Evolutionary conservation across 2,797 vertebrate species (phyloP).

Genomic region (Ptychadena robeensis): DNA sequence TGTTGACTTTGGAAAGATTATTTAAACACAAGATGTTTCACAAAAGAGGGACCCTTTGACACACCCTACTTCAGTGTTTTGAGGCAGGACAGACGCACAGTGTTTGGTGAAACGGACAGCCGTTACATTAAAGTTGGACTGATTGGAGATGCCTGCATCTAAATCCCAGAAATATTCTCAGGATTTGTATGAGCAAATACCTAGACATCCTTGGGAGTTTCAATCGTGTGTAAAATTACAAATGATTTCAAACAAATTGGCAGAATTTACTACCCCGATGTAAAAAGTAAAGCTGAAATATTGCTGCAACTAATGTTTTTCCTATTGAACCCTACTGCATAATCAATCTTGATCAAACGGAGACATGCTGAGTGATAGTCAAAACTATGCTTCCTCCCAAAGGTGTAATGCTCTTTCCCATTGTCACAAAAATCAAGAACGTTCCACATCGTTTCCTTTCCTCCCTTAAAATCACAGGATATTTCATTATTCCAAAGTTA

Average conservation of each 20-base stretch:
- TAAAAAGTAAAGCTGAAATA: conserved; percentile 6
- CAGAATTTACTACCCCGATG: conserved; percentile 8
- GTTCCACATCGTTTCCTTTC: conserved; percentile 34
- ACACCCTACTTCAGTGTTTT: conserved; percentile 55
- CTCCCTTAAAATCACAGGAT: conserved; percentile 5
- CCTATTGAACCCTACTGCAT: conserved; percentile 17
- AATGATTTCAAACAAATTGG: conserved; percentile 2
- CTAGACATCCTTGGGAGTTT: not conserved
- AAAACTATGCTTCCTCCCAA: conserved; percentile 45
- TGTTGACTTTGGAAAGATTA: conserved; percentile 62
- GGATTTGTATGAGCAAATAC: not conserved
- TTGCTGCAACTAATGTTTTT: conserved; percentile 33
- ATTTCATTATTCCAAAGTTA: conserved; percentile 1
- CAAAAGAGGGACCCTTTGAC: conserved; percentile 60
- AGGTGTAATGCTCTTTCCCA: conserved; percentile 35
- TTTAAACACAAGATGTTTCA: conserved; percentile 61
- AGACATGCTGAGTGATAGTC: conserved; percentile 29
- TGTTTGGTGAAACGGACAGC: conserved; percentile 22
- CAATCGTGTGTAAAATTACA: not conserved
- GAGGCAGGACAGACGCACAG: conserved; percentile 52
- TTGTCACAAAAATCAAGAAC: conserved; percentile 9
- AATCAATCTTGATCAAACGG: conserved; percentile 55
- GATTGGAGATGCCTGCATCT: conserved; percentile 19
- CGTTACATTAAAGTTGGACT: not conserved
- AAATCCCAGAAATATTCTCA: not conserved